A percentile compares a stretch with the other conserved stretches of the same genome.
These are phyloP conservation scores for Tetanocera ferruginea DNA, from an alignment of 2,888 invertebrate genomes.

Conservation along the genomic window DNA sequence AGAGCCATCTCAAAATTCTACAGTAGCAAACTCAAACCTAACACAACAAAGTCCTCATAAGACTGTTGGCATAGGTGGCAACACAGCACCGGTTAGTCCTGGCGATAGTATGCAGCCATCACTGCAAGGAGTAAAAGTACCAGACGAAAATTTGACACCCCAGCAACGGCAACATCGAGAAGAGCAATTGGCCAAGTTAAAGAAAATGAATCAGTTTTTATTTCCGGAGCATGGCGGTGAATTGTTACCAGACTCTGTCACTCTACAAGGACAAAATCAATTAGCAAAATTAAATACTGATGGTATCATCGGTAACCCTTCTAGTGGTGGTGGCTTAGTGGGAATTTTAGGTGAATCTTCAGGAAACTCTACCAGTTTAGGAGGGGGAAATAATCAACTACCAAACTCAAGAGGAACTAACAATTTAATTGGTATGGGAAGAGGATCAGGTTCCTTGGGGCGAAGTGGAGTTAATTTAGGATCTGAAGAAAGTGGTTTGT, in stretches of 20 bases:
- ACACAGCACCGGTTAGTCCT: conserved; percentile 64
- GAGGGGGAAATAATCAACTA: neutral
- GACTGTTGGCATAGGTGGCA: conserved; percentile 44
- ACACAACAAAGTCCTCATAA: conserved; percentile 30
- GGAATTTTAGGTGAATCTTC: conserved; percentile 17
- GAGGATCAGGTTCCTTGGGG: conserved; percentile 4
- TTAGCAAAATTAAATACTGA: conserved; percentile 48
- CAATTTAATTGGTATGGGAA: conserved; percentile 26
- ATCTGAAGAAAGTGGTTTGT: conserved; percentile 2
- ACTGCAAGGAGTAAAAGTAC: conserved; percentile 86
- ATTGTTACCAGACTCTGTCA: conserved; percentile 16
- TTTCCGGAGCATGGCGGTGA: conserved; percentile 80
- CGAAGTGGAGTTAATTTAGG: conserved; percentile 9
- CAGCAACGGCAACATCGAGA: conserved; percentile 95
- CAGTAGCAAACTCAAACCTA: neutral
- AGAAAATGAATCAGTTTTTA: conserved; percentile 91
- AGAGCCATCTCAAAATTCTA: conserved; percentile 4
- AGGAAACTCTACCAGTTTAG: neutral
- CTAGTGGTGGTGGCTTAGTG: conserved; percentile 6
- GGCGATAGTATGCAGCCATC: conserved; percentile 72
- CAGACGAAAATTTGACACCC: conserved; percentile 95
- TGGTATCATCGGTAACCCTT: conserved; percentile 32
- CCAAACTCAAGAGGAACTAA: neutral
- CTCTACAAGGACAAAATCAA: conserved; percentile 42
- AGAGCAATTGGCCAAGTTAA: conserved; percentile 89